Evolutionary conservation across 2,797 vertebrate genomes (phyloP), one percentile per base, ranked within the genome.

Genomic region (Sphenopsis melanotis): DNA sequence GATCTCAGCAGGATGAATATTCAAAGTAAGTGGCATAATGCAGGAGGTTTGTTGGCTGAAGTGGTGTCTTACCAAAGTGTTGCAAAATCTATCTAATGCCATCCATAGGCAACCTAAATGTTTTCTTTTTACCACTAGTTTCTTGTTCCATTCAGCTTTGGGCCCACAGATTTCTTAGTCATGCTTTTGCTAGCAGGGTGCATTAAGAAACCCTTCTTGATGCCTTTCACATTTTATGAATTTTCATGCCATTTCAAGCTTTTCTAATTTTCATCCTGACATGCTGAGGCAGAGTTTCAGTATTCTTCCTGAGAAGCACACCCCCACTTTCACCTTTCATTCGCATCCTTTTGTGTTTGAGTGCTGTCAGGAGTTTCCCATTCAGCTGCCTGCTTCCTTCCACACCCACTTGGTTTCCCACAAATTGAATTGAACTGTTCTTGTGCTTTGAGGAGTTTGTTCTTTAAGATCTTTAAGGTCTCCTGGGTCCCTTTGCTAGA

Each of bases 381-480:
- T 83, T 94, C 68, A 89, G 46, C 65, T 1, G 2, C 64, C 26
- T 94, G 49, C 82, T 91, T 79, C 70, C 84, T 94, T 95, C 91
- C 79, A 65, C 39, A 72, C 71, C 61, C 1, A 9, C 85, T 65
- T 94, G 69, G 55, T 82, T 95, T 95, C 69, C 61, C 77, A 83
- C 87, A 91, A 44, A 19, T 81, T 55, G 92, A 83, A 83, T 74
- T 50, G 76, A 72, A 75, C 90, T 57, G 61, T 87, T 91, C 71
- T 68, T 83, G 36, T 87, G 72, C 87, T 94, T 89, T 91, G 69
- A 91, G 79, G 60, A 83, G 65, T 83, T 95, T 77, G 57, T 91
- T 96, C 88, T 91, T 96, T 77, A 92, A 94, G 90, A 94, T 94
- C 85, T 94, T 41, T 79, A 36, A 69, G 61, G 83, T 94, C 93